Base-by-base conservation (phyloP, 2,888 invertebrate species). In the Herminia tarsipennalis region DNA sequence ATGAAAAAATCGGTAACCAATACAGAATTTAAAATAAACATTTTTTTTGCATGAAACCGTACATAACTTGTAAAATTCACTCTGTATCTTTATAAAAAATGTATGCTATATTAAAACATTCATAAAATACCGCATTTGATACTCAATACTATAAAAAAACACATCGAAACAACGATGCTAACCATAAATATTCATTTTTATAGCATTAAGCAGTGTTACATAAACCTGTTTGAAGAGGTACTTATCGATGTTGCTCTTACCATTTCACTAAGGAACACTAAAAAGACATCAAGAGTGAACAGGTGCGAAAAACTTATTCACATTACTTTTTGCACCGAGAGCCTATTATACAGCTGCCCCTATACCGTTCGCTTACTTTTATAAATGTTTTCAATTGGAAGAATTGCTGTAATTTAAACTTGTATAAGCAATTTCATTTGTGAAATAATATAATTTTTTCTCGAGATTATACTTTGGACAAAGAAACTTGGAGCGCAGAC, bases 251-350 rank as follows among this genome's bases (percentile, higher is more conserved):
- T 44, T 24, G 16, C 29, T 32, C 10, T 37, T 33, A 12, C 38
- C 40, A 51, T 66, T 65, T 39, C 39, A 57, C 47, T 43, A 40
- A 52, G 55, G 46, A 66, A 62, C 62, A 60, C 57, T 59, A 57
- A 67, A 56, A 56, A 49, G 60, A 62, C 70, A 72, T 76, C 73
- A 76, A 64, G 56, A 70, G 75, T 59, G 68, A 76, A 78, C 84
- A 84, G 84, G 83, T 84, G 84, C 63, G 62, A 68, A 60, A 70
- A 78, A 78, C 76, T 81, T 79, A 69, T 72, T 75, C 70, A 52
- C 70, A 74, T 82, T 78, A 80, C 78, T 76, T 73, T 71, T 65
- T 62, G 63, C 57, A 66, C 65, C 49, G 50, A 72, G 51, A 62
- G 71, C 73, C 77, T 71, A 72, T 70, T 72, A 75, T 66, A 67